Base-by-base conservation (phyloP, 2,888 invertebrate species). In the Cryptus armator region DNA sequence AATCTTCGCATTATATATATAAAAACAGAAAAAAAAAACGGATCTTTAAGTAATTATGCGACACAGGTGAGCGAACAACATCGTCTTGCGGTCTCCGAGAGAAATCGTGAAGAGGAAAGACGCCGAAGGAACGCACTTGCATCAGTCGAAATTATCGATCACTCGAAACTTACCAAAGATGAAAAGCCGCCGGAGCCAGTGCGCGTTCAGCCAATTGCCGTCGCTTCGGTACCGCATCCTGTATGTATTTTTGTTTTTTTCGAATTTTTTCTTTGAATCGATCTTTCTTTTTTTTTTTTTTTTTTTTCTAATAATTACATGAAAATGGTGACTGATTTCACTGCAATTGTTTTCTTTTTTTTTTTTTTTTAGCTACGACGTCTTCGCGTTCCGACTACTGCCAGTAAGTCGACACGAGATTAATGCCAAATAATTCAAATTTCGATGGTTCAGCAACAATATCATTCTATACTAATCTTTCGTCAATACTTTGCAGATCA, bases 61-160 rank as follows among this genome's bases (percentile, higher is more conserved):
- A 0, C 19, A 16, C 62, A 90, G 90, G 89, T 90, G 4, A 87
- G 85, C 19, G 67, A 79, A 0, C 84, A 87, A 0, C 66, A 91
- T 83, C 88, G 90, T 14, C 14, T 44, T 3, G 87, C 78, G 64
- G 88, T 88, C 5, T 90, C 91, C 3, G 86, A 81, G 72, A 87
- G 90, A 71, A 88, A 83, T 64, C 85, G 86, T 0, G 51, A 48
- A 32, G 89, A 91, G 0, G 89, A 91, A 19, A 62, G 80, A 44
- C 85, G 68, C 5, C 85, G 89, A 37, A 89, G 89, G 12, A 81
- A 71, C 3, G 51, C 70, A 16, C 37, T 48, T 3, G 79, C 71
- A 16, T 75, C 77, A 0, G 0, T 90, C 4, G 6, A 77, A 56
- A 81, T 91, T 29, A 86, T 91, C 51, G 88, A 91, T 80, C 83